A percentile compares a stretch with the other conserved stretches of the same genome.
phyloP scores from a whole-genome alignment of 1,140 invertebrate species.

The Globodera ellingtonae region DNA sequence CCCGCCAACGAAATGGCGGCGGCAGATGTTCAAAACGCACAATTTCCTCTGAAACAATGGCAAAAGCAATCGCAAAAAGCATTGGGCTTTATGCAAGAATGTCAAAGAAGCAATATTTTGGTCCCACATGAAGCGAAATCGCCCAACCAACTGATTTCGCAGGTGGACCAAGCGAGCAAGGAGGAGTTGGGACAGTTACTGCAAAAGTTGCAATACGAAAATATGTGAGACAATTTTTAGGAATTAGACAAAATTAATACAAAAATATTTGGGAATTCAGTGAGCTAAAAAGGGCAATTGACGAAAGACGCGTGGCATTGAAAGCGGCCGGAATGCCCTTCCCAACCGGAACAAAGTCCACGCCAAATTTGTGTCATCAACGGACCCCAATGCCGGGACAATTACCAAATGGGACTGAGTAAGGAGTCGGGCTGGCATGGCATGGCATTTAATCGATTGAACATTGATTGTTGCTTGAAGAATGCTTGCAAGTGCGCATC shows the following conservation, averaged over 20 bases:
- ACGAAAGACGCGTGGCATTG: slow-evolving; percentile 19
- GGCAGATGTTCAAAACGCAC: background rate
- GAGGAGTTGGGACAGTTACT: slow-evolving; percentile 63
- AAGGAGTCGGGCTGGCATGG: background rate
- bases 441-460: too few species aligned
- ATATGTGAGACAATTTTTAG: slow-evolving; percentile 33
- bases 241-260: background rate
- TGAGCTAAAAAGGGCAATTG: slow-evolving; percentile 37
- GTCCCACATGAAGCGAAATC: slow-evolving; percentile 55
- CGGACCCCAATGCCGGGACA: slow-evolving; percentile 6
- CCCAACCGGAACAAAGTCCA: slow-evolving; percentile 33
- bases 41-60: background rate
- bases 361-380: slow-evolving; percentile 43
- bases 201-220: slow-evolving; percentile 61
- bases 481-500: background rate
- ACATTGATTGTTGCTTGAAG: background rate
- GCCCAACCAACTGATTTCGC: slow-evolving; percentile 55
- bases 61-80: slow-evolving; percentile 9
- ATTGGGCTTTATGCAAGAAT: slow-evolving; percentile 4
- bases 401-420: background rate
- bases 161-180: slow-evolving; percentile 64
- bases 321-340: slow-evolving; percentile 14
- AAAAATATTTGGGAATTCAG: slow-evolving; percentile 5
- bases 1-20: background rate
- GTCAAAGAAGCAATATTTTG: slow-evolving; percentile 32